A percentile compares a stretch with the other conserved stretches of the same genome.
Conservation (phyloP, 2,888 invertebrate species). For the Chymomyza amoena region DNA sequence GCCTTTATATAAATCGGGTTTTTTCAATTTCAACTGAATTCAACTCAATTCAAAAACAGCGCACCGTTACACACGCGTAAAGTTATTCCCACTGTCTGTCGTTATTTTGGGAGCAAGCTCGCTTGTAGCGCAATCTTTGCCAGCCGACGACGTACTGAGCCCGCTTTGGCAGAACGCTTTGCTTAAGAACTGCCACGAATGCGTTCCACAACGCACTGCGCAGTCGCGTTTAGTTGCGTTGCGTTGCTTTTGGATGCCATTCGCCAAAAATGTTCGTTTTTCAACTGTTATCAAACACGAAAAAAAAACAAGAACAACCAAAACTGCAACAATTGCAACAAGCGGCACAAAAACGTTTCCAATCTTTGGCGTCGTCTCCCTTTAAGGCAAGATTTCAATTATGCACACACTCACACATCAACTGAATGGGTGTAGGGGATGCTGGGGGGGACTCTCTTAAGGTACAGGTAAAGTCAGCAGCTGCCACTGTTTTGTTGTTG, state of each 20-base stretch:
- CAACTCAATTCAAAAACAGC: constrained; percentile 52
- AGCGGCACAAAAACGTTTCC: background rate
- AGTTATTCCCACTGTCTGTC: background rate
- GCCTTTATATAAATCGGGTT: background rate
- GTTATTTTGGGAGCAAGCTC: background rate
- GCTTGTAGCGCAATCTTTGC: constrained; percentile 40
- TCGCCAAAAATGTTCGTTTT: constrained; percentile 58
- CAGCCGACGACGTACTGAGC: constrained; percentile 64
- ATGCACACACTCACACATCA: constrained; percentile 40
- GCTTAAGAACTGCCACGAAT: constrained; percentile 47
- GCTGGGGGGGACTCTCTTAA: background rate
- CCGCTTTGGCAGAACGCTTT: constrained; percentile 17
- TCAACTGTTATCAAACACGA: constrained; percentile 25
- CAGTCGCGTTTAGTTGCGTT: constrained; percentile 44
- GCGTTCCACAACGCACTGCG: constrained; percentile 52
- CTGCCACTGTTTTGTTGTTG: constrained; percentile 16
- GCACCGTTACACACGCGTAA: constrained; percentile 45
- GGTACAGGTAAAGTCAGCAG: background rate
- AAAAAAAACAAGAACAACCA: background rate
- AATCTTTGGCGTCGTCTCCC: constrained; percentile 10
- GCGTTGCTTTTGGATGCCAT: constrained; percentile 46
- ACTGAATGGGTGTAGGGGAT: background rate
- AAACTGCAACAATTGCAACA: constrained; percentile 4
- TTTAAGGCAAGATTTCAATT: constrained; percentile 38
- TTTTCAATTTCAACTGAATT: constrained; percentile 13